phyloP scores from a whole-genome alignment of 2,888 invertebrate genomes.

The Rhopalosiphum nymphaeae region DNA sequence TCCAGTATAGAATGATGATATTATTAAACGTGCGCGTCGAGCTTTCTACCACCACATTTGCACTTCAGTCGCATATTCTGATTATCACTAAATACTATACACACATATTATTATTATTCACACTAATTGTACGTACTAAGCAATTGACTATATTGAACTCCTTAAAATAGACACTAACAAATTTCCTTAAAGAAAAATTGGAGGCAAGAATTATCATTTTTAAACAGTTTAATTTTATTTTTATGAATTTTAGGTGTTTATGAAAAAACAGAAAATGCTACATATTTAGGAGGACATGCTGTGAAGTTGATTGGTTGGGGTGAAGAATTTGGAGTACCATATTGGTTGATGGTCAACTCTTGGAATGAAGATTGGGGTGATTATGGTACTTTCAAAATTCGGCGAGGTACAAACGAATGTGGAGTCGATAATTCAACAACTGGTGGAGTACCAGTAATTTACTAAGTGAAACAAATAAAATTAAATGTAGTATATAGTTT shows the following conservation, averaged over 20 bases:
- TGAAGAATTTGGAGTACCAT: slow-evolving; percentile 48
- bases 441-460: background rate
- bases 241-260: slow-evolving; percentile 5
- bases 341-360: slow-evolving; percentile 3
- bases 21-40: background rate
- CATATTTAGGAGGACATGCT: slow-evolving; percentile 61
- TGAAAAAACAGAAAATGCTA: slow-evolving; percentile 17
- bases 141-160: background rate
- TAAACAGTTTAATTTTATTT: background rate
- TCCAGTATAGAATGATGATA: background rate
- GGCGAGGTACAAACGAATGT: background rate
- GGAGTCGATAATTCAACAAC: background rate
- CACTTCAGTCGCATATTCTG: background rate
- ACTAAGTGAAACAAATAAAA: background rate
- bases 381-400: background rate
- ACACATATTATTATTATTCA: background rate
- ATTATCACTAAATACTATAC: background rate
- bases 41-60: background rate
- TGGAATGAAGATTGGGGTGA: background rate
- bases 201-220: background rate
- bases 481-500: background rate
- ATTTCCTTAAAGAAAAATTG: background rate
- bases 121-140: background rate
- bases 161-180: background rate
- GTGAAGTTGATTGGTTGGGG: slow-evolving; percentile 53